Base-by-base conservation (phyloP, 2,888 invertebrate genomes). In the Hybos culiciformis region DNA sequence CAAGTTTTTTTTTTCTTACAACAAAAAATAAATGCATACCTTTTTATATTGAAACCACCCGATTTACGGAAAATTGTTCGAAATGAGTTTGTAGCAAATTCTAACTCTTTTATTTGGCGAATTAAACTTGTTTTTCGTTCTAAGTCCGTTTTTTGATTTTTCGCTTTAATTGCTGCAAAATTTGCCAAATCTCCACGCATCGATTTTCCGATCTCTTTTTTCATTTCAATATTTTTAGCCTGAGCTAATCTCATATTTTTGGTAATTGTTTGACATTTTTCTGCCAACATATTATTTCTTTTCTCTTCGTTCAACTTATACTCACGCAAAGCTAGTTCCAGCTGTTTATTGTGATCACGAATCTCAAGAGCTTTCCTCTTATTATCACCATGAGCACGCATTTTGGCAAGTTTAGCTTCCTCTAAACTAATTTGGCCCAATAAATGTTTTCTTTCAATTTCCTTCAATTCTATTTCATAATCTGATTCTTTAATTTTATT, bases 401-500 rank as follows among this genome's bases (percentile, higher is more conserved):
- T 66, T 57, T 72, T 75, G 0, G 77, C 72, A 38, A 77, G 54
- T 18, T 72, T 59, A 7, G 76, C 73, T 57, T 77, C 74, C 62
- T 77, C 76, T 39, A 70, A 64, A 9, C 73, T 71, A 43, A 77
- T 62, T 52, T 72, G 67, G 2, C 75, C 75, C 53, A 70, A 58
- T 32, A 77, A 56, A 60, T 75, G 76, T 57, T 75, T 76, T 50
- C 60, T 68, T 63, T 76, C 72, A 47, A 76, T 73, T 34, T 71
- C 69, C 43, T 70, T 61, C 23, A 74, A 49, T 39, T 70, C 58
- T 53, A 71, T 64, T 53, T 67, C 67, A 56, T 73, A 69, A 39
- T 57, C 63, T 51, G 69, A 63, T 55, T 68, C 60, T 36, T 71
- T 66, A 39, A 69, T 62, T 45, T 67, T 61, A 43, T 68, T 63